Conservation (phyloP, 2,797 vertebrate genomes). For the Trematomus bernacchii region DNA sequence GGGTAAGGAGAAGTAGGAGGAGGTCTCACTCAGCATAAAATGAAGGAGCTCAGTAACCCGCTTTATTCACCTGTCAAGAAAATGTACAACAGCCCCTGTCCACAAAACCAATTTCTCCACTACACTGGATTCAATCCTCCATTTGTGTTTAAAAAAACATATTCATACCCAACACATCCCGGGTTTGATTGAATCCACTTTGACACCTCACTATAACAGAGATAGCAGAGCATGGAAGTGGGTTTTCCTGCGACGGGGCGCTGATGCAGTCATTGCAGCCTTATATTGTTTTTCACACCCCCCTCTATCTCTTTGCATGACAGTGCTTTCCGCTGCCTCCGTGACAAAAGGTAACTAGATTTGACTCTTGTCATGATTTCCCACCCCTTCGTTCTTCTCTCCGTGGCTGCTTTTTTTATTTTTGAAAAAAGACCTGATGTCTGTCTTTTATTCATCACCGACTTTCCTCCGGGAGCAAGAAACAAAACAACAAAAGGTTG, state of each 20-base stretch:
- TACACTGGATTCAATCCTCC: slow-evolving; percentile 10
- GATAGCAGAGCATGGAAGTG: slow-evolving; percentile 29
- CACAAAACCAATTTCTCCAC: slow-evolving; percentile 40
- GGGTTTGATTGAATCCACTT: slow-evolving; percentile 46
- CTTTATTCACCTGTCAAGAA: slow-evolving; percentile 52
- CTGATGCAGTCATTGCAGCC: slow-evolving; percentile 44
- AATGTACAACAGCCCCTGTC: slow-evolving; percentile 47
- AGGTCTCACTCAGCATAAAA: slow-evolving; percentile 38
- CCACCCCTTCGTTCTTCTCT: neutral
- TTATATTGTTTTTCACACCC: slow-evolving; percentile 23
- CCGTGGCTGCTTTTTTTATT: slow-evolving; percentile 1
- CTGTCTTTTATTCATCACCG: slow-evolving; percentile 70
- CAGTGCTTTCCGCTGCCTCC: slow-evolving; percentile 36
- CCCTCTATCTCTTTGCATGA: slow-evolving; percentile 43
- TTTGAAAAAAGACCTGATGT: slow-evolving; percentile 5
- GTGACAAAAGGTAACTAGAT: slow-evolving; percentile 55
- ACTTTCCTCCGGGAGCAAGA: slow-evolving; percentile 71
- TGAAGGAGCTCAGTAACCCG: slow-evolving; percentile 30
- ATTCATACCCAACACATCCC: slow-evolving; percentile 40
- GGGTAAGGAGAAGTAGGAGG: neutral
- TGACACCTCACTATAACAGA: slow-evolving; percentile 39
- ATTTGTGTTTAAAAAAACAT: slow-evolving; percentile 20
- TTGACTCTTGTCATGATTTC: slow-evolving; percentile 65
- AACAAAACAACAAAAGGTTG: slow-evolving; percentile 70
- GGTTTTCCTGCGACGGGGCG: slow-evolving; percentile 37